A percentile compares a stretch with the other conserved stretches of the same genome.
phyloP scores from a whole-genome alignment of 1,140 invertebrate species.

The Drosophila tsacasi region DNA sequence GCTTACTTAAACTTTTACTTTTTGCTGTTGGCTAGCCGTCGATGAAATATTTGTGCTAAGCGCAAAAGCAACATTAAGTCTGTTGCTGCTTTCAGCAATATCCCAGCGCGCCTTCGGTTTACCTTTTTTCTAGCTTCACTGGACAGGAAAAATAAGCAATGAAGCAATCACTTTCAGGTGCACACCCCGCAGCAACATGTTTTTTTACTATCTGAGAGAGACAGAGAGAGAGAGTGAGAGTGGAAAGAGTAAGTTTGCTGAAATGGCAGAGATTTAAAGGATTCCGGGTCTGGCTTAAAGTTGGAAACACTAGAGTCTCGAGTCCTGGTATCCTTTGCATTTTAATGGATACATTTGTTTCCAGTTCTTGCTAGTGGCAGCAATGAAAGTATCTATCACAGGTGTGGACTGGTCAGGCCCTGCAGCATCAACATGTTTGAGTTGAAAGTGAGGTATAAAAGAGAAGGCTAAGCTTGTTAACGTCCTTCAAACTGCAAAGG shows the following conservation, averaged over 20 bases:
- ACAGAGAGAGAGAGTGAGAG: background rate
- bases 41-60: constrained; percentile 39
- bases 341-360: constrained; percentile 15
- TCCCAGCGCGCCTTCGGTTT: constrained; percentile 26
- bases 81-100: constrained; percentile 5
- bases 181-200: constrained; percentile 15
- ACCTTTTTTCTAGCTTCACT: constrained; percentile 21
- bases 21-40: constrained; percentile 26
- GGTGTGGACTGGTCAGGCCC: constrained; percentile 8
- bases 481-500: background rate
- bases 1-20: constrained; percentile 43
- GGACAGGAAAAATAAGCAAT: constrained; percentile 41
- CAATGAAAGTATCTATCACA: constrained; percentile 6
- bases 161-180: constrained; percentile 41
- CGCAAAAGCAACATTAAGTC: constrained; percentile 17
- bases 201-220: background rate
- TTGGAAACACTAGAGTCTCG: background rate
- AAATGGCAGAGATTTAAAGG: constrained; percentile 22
- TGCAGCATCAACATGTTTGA: background rate
- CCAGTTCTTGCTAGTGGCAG: background rate
- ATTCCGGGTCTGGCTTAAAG: constrained; percentile 9
- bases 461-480: too few relatives aligned
- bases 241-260: too few relatives aligned
- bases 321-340: constrained; percentile 7
- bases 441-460: background rate